Percentiles rank a stretch among this genome's conserved stretches.
These are phyloP conservation scores for Hermaeophaga mercurialis DNA, from an alignment of 2,888 invertebrate genomes.

Conservation along the genomic window DNA sequence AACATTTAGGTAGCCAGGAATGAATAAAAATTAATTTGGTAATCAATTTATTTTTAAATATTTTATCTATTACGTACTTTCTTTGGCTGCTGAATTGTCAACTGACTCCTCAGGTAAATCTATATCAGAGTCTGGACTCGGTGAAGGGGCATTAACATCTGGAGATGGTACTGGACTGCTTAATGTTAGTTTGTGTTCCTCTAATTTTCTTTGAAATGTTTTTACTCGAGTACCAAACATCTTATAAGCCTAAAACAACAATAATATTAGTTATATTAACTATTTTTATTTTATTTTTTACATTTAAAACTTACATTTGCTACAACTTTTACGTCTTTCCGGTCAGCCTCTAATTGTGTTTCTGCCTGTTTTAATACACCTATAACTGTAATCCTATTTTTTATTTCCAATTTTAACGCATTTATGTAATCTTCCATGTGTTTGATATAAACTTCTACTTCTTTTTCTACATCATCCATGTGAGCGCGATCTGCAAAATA, in stretches of 20 bases:
- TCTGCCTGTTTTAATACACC: conserved; percentile 80
- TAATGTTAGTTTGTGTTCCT: conserved; percentile 77
- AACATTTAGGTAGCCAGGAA: no score
- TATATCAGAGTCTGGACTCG: conserved; percentile 81
- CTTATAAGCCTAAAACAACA: conserved; percentile 78
- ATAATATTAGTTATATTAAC: no score
- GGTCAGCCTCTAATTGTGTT: conserved; percentile 86
- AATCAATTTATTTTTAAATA: no score
- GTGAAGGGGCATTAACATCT: conserved; percentile 72
- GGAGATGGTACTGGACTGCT: conserved; percentile 74
- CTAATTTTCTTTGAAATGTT: conserved; percentile 81
- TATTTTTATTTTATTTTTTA: no score
- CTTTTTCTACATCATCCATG: conserved; percentile 86
- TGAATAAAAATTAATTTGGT: no score
- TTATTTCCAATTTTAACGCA: conserved; percentile 81
- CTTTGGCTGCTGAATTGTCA: conserved; percentile 8
- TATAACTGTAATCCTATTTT: conserved; percentile 77
- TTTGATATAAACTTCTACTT: conserved; percentile 80
- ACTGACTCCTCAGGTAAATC: conserved; percentile 65
- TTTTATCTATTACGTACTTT: conserved; percentile 29
- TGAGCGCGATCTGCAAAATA: conserved; percentile 72
- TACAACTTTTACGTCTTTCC: conserved; percentile 94
- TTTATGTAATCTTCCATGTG: conserved; percentile 82
- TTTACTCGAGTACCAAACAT: conserved; percentile 90
- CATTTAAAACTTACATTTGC: conserved; percentile 76